These are phyloP conservation scores for Hippoglossus stenolepis DNA, from an alignment of 2,113 vertebrate species.

Conservation along the genomic window DNA sequence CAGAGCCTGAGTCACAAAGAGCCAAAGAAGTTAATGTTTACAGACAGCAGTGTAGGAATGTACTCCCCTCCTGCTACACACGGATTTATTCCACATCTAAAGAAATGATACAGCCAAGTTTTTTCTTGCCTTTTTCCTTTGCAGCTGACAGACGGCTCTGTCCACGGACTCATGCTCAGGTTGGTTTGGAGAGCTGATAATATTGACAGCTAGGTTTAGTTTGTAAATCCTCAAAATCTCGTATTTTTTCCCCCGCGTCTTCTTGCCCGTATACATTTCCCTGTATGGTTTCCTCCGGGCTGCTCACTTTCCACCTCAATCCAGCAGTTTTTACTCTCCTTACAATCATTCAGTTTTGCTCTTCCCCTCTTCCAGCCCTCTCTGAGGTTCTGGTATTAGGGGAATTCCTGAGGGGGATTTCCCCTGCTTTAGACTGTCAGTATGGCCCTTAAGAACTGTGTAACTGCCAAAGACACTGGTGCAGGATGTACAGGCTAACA, in stretches of 20 bases:
- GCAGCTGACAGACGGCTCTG: slow-evolving; percentile 36
- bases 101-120: slow-evolving; percentile 18
- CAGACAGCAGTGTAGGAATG: neutral
- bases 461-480: slow-evolving; percentile 29
- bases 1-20: neutral
- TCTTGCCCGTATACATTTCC: slow-evolving; percentile 43
- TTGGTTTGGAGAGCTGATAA: slow-evolving; percentile 46
- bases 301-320: slow-evolving; percentile 43
- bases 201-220: slow-evolving; percentile 57
- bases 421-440: slow-evolving; percentile 68
- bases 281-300: slow-evolving; percentile 43
- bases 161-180: slow-evolving; percentile 35
- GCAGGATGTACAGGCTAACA: slow-evolving; percentile 32
- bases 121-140: slow-evolving; percentile 25
- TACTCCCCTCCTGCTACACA: neutral
- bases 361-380: slow-evolving; percentile 28
- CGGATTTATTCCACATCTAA: neutral
- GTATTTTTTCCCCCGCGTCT: slow-evolving; percentile 35
- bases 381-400: slow-evolving; percentile 58
- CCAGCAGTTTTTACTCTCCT: slow-evolving; percentile 44
- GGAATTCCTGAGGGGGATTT: slow-evolving; percentile 70
- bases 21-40: slow-evolving; percentile 15
- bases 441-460: slow-evolving; percentile 57
- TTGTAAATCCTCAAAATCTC: slow-evolving; percentile 61
- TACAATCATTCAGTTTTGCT: slow-evolving; percentile 46